Evolutionary conservation across 1,140 invertebrate species (phyloP).

Genomic region (Phenacoccus solenopsis): DNA sequence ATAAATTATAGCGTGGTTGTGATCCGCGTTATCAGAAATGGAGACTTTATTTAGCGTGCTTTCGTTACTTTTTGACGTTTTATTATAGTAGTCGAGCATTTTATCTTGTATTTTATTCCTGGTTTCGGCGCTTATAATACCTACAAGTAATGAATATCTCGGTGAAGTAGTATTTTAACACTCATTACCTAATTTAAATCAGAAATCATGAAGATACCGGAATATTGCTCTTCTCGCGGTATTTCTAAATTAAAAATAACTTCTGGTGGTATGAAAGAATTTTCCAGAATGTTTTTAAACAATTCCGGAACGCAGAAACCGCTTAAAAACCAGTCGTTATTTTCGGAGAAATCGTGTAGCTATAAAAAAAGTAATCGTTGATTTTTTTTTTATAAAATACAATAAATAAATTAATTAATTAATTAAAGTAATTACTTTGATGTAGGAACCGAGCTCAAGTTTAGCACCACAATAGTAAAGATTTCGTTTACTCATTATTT

Average conservation of each 20-base stretch:
- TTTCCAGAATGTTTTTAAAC: background rate
- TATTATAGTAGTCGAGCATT: background rate
- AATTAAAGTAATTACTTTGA: slow-evolving; percentile 33
- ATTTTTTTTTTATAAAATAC: background rate
- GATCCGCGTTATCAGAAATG: background rate
- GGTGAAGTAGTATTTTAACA: background rate
- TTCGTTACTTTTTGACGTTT: background rate
- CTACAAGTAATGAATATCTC: background rate
- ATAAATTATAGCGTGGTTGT: background rate
- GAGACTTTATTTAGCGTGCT: background rate
- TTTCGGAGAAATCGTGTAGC: background rate
- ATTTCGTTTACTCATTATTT: slow-evolving; percentile 70
- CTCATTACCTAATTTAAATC: background rate
- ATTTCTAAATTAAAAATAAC: background rate
- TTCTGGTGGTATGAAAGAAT: background rate
- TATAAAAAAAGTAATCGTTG: background rate
- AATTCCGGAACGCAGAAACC: background rate
- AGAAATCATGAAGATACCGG: background rate
- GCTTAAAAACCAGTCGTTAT: background rate
- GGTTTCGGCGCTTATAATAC: background rate
- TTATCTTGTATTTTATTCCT: background rate
- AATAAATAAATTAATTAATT: background rate
- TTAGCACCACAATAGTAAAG: slow-evolving; percentile 49
- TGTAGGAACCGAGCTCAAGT: slow-evolving; percentile 36
- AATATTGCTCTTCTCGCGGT: background rate